Base-by-base conservation (phyloP, 35 echinoderm and acorn worm species). In the Apostichopus parvimensis region DNA sequence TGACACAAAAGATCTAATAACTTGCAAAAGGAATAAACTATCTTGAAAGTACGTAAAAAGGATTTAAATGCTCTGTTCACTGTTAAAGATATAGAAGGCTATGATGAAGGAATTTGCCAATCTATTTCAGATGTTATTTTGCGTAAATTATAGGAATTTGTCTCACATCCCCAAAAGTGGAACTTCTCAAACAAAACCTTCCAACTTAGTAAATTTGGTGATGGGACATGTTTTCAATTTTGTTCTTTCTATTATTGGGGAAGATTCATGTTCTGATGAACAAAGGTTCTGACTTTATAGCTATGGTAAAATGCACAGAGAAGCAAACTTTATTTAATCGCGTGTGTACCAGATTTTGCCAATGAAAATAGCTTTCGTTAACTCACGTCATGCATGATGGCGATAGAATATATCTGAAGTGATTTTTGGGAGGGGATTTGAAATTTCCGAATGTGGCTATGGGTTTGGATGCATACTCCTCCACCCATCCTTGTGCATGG, bases 201-300 rank as follows among this genome's bases (percentile, higher is more conserved):
- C 79, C n/a, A 6, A 79, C 34, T 45, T 21, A 85, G 56, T 85
- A 85, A 53, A 21, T 60, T 24, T 85, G 82, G 82, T 24, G 53
- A 85, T 85, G 82, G 82, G 21, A 79, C 78, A 7, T 28, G 24
- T 87, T 87, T 62, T 87, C 56, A 87, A 87, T 87, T 87, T 87
- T 59, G 21, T 68, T 87, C 22, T 62, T 11, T 23, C 2, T n/a
- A 87, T 87, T 8, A 87, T 87, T 34, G 83, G 83, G 15, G 55
- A 87, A 87, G 56, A 87, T 28, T 62, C 56, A 59, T 87, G 56
- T 26, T 21, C 56, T 20, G 83, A 56, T 59, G 56, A 87, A 23
- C 17, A 87, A 45, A 87, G 83, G 83, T 24, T 5, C 56, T 61
- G 62, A 87, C 83, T 68, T 87, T 14, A 62, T 87, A 8, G 83